A percentile compares a stretch with the other conserved stretches of the same genome.
These are phyloP conservation scores for Tachina grossa DNA, from an alignment of 2,888 invertebrate genomes.

Conservation along the genomic window DNA sequence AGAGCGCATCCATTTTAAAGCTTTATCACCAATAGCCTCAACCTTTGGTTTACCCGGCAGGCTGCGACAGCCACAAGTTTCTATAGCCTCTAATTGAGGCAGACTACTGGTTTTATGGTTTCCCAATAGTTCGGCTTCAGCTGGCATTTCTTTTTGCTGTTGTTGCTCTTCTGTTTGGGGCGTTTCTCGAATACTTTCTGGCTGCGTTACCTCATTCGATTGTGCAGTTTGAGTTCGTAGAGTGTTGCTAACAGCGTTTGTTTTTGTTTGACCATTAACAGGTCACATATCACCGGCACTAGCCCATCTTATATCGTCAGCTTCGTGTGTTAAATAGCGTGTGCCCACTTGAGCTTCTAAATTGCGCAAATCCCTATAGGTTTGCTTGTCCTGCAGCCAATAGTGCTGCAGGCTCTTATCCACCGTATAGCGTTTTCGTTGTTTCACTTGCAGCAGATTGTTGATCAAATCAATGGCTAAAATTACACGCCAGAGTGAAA, in stretches of 20 bases:
- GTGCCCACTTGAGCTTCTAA: constrained; percentile 91
- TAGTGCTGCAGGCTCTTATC: constrained; percentile 97
- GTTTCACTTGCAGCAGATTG: constrained; percentile 98
- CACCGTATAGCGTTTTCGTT: constrained; percentile 96
- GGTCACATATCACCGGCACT: constrained; percentile 82
- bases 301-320: constrained; percentile 95
- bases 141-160: constrained; percentile 24
- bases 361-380: constrained; percentile 96
- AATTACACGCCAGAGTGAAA: background rate
- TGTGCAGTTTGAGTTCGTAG: background rate
- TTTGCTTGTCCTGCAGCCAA: constrained; percentile 98
- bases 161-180: constrained; percentile 39
- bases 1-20: constrained; percentile 82
- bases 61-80: constrained; percentile 78
- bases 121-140: constrained; percentile 1
- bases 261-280: constrained; percentile 75
- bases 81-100: constrained; percentile 72
- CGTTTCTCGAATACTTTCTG: constrained; percentile 48
- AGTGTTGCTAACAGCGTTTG: constrained; percentile 8
- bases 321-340: constrained; percentile 95
- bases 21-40: constrained; percentile 82
- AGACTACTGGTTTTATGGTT: constrained; percentile 36
- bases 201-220: constrained; percentile 2
- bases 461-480: constrained; percentile 98
- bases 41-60: constrained; percentile 80